Evolutionary conservation across 2,888 invertebrate genomes (phyloP), one percentile per base, ranked within the genome.

Genomic region (Spisula subtruncata): DNA sequence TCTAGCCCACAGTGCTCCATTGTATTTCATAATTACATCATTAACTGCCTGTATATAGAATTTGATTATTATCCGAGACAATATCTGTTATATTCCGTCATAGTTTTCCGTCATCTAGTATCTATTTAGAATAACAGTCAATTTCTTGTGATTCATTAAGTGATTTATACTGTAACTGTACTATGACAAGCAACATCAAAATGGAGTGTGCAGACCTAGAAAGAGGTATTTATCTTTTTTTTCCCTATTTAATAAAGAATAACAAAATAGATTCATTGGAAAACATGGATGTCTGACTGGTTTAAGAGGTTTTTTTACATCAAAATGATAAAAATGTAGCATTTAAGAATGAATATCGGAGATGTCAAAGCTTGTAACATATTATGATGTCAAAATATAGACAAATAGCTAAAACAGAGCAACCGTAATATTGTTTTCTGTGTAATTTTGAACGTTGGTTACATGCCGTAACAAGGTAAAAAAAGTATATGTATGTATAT

Each of bases 21-120:
- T 88, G 83, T 88, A 83, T 79, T 29, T 41, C 35, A 56, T 88
- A 88, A 88, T 88, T 79, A 88, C 83, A 83, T 88, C 87, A 88
- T 88, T 88, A 88, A 66, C 79, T 56, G 25, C 54, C 86, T 48
- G 32, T 51, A 79, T 51, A 35, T 85, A 85, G 83, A 60, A 71
- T 29, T 60, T 71, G 84, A 85, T 85, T 85, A 80, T 79, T 20
- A 56, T 80, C 29, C 20, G 79, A 75, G 75, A 85, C 51, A 84
- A 84, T 75, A 46, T 85, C 75, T 85, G 80, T 32, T 46, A 51
- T 35, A 80, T 46, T 41, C 51, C 75, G 66, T 83, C 32, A 60
- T 56, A 54, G n/a, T n/a, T n/a, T 46, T 41, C 51, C 75, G 66
- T 83, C 32, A 60, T 56, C n/a, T n/a, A 54, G 32, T 83, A 83